phyloP scores from a whole-genome alignment of 92 coral and sea anemone genomes.

The Umimayanthus kanabou region DNA sequence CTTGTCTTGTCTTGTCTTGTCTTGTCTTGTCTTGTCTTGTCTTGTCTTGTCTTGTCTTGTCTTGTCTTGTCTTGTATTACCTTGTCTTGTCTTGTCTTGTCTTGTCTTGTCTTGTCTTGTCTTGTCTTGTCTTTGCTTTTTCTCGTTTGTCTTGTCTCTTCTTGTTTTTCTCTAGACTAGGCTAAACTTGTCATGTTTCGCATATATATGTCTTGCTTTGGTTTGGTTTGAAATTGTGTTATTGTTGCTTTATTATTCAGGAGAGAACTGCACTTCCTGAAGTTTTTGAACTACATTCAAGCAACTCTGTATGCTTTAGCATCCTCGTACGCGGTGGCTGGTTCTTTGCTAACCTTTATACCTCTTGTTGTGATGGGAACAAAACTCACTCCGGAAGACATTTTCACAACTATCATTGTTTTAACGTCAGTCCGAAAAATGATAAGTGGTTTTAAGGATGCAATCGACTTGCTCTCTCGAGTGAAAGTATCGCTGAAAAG shows the following conservation, averaged over 20 bases:
- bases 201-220: too few species aligned
- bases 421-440: constrained; percentile 10
- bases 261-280: constrained; percentile 21
- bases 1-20: not conserved
- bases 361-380: not conserved
- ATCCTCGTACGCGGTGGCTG: constrained; percentile 15
- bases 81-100: too few species aligned
- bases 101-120: too few species aligned
- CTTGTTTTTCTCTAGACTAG: too few species aligned
- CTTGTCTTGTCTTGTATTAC: too few species aligned
- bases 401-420: constrained; percentile 31
- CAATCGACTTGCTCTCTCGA: constrained; percentile 11
- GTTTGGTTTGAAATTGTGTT: not conserved
- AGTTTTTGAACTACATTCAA: constrained; percentile 4
- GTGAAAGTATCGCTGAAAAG: constrained; percentile 19
- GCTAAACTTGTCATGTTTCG: too few species aligned
- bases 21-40: not conserved
- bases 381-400: constrained; percentile 29
- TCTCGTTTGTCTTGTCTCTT: too few species aligned
- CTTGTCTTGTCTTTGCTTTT: too few species aligned
- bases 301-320: not conserved
- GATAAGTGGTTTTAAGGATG: constrained; percentile 12
- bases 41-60: too few species aligned
- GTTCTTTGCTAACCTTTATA: constrained; percentile 12
- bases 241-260: not conserved